Base-by-base conservation (phyloP, 1,140 invertebrate species). In the Gryllus bimaculatus region DNA sequence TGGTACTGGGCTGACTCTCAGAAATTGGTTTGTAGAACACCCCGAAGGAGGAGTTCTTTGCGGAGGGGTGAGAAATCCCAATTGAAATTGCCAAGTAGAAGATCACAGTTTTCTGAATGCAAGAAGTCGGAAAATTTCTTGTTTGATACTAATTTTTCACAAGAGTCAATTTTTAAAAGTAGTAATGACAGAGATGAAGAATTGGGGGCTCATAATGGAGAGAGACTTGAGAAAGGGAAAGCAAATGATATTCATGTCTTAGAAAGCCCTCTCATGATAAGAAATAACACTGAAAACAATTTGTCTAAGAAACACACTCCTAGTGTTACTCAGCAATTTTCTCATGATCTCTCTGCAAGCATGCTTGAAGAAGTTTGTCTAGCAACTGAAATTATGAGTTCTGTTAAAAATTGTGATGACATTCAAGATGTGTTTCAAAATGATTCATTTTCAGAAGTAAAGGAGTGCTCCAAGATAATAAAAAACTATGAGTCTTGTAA, bases 241-340 rank as follows among this genome's bases (percentile, higher is more conserved):
- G 26, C 26, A 39, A 39, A 39, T 39, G 5, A 39, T 39, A 39
- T 39, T 39, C 26, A 39, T 2, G 5, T 39, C 26, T 39, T 39
- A 39, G 26, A 39, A 39, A 39, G 26, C 5, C 26, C 26, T 39
- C 26, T 39, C 1, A 39, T 39, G 26, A 39, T 39, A 39, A 39
- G 26, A 39, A 39, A 39, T 39, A 39, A 39, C 26, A 39, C 26
- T 39, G 26, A 1, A 39, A 39, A 39, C 26, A 39, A 39, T 39
- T 39, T 39, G 26, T 1, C 5, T 39, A 39, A 39, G 26, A 39
- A 39, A 39, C 26, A 39, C 26, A 39, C 26, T 2, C 26, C 26
- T 66, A 13, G 54, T 66, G 18, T 66, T 66, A 49, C 76, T 77
- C 13, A 77, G 48, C n/a, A 77, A n/a, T 77, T 77, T 77, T 48